Conservation (phyloP, 2,113 vertebrate genomes). For the Pollachius pollachius region DNA sequence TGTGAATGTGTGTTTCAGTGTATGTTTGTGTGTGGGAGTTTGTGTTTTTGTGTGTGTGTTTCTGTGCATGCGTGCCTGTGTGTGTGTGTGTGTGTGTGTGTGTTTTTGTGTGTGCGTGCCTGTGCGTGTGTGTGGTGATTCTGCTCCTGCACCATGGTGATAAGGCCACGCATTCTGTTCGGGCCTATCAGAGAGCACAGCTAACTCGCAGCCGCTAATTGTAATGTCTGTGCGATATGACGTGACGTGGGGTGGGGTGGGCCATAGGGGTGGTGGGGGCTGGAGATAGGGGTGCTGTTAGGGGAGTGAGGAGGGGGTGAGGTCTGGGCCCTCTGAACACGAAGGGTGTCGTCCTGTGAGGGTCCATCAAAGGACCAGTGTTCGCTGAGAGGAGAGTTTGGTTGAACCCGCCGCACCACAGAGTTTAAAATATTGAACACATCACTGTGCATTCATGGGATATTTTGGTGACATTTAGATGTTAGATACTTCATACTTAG, state of each 20-base stretch:
- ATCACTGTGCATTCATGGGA: no score
- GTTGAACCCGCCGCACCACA: no score
- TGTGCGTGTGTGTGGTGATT: conserved; percentile 9
- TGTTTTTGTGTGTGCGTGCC: not conserved
- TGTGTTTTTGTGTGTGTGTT: conserved; percentile 27
- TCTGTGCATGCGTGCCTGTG: not conserved
- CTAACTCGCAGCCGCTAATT: conserved; percentile 45
- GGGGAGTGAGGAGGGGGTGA: no score
- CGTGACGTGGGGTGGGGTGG: not conserved
- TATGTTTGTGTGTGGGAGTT: no score
- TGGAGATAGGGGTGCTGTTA: not conserved
- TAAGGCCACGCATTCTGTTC: conserved; percentile 62
- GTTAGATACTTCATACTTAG: no score
- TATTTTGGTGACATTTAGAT: no score
- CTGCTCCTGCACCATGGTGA: conserved; percentile 63
- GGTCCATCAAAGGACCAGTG: no score
- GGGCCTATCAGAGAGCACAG: conserved; percentile 35
- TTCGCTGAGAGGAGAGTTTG: no score
- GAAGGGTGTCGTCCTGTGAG: not conserved
- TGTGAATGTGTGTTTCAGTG: no score
- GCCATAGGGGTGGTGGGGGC: not conserved
- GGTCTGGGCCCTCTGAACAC: no score
- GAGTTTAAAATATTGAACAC: no score
- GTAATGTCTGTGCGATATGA: conserved; percentile 35
- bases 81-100: not conserved